A percentile compares a stretch with the other conserved stretches of the same genome.
Conservation (phyloP, 2,797 vertebrate species). For the Salarias fasciatus region DNA sequence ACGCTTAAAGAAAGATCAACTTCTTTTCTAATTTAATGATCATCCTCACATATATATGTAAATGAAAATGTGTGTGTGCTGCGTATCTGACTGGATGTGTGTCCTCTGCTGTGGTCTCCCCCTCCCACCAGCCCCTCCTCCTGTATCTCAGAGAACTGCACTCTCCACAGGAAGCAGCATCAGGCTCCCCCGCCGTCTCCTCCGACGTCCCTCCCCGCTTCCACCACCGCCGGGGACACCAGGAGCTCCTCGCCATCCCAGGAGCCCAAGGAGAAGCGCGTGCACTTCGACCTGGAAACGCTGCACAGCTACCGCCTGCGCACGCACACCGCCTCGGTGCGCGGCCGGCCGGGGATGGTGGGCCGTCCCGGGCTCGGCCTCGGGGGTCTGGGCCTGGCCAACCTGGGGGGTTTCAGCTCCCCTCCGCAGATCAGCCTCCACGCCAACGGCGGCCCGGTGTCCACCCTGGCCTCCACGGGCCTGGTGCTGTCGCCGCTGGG, state of each 20-base stretch:
- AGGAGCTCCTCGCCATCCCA: constrained; percentile 67
- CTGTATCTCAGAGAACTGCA: constrained; percentile 84
- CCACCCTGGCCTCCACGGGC: constrained; percentile 68
- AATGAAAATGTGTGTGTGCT: constrained; percentile 5
- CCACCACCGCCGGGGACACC: constrained; percentile 72
- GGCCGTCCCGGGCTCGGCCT: constrained; percentile 76
- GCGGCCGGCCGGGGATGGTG: constrained; percentile 58
- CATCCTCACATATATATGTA: not conserved
- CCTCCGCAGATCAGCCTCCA: constrained; percentile 70
- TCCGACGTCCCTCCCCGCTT: constrained; percentile 70
- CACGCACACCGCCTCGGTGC: constrained; percentile 70
- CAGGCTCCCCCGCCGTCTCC: constrained; percentile 64
- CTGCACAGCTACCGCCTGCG: constrained; percentile 83
- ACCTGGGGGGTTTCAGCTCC: constrained; percentile 61
- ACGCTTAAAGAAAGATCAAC: not conserved
- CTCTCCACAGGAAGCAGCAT: constrained; percentile 77
- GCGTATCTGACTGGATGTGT: constrained; percentile 36
- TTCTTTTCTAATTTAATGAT: not conserved
- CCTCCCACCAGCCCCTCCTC: constrained; percentile 75
- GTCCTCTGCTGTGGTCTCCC: constrained; percentile 44
- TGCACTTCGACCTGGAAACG: constrained; percentile 87
- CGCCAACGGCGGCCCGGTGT: constrained; percentile 78
- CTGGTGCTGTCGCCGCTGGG: constrained; percentile 78
- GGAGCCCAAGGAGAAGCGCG: constrained; percentile 82
- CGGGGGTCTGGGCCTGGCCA: constrained; percentile 69